Evolutionary conservation across 2,888 invertebrate species (phyloP), one percentile per base, ranked within the genome.

Genomic region (Watsonalla cultraria): DNA sequence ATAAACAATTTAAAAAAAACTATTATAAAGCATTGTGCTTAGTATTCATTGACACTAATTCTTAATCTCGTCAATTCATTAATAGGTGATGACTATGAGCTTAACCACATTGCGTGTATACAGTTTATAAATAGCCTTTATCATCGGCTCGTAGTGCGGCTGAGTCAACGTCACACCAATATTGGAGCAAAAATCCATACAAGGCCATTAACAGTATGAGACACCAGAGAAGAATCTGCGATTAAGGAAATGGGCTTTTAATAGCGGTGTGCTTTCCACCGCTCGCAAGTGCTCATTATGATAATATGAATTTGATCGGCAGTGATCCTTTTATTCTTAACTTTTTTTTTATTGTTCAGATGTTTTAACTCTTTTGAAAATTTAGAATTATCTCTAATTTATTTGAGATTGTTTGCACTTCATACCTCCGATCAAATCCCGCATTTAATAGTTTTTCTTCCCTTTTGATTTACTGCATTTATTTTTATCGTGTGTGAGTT

Each of bases 171-270:
- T 59, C 58, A 60, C 51, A 57, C 63, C 60, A 57, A 57, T 59
- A 60, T 55, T 57, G 46, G 53, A 55, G 52, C 66, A 59, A 70
- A 70, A 70, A 51, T 57, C 68, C 71, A 65, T 72, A 69, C 64
- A 68, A 64, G 68, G 68, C 54, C 58, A 68, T 70, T 65, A 68
- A 56, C 58, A 56, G 58, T 53, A 56, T 39, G 42, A 45, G 51
- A 52, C 34, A 47, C 45, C 24, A 47, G 33, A 45, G 45, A 45
- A 48, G 45, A 50, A 74, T 68, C 60, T 54, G 60, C 65, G 65
- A 62, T 65, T 64, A 67, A 69, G 74, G 65, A 76, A 74, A 76
- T 74, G 69, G 65, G 61, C 56, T 68, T 74, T 72, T 72, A 66
- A 73, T 74, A 68, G 66, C 65, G 48, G 37, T 37, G 34, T 37